phyloP scores from a whole-genome alignment of 92 coral and sea anemone species.

The Palythoa grandis region DNA sequence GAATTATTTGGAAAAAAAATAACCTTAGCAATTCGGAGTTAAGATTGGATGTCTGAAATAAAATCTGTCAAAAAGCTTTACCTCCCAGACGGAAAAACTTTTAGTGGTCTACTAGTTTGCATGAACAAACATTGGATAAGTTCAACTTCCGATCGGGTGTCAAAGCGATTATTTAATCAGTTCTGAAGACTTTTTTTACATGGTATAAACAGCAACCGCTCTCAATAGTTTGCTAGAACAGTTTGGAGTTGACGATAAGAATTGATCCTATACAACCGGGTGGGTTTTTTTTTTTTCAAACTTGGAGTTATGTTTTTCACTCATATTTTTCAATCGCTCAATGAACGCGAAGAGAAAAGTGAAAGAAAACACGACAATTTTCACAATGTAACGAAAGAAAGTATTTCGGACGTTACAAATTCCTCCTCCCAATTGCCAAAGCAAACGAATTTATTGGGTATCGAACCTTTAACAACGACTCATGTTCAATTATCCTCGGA shows the following conservation, averaged over 20 bases:
- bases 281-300: neutral
- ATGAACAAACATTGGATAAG: too few species aligned
- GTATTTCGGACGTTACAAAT: neutral
- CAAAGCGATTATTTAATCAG: neutral
- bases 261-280: neutral
- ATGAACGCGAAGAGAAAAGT: constrained; percentile 22
- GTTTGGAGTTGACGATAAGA: neutral
- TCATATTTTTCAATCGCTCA: constrained; percentile 34
- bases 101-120: too few species aligned
- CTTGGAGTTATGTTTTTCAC: constrained; percentile 23
- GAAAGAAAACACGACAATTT: neutral
- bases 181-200: neutral
- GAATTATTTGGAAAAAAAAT: too few species aligned
- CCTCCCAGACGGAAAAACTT: too few species aligned
- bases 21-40: too few species aligned
- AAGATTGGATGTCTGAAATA: too few species aligned
- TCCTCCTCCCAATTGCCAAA: neutral
- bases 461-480: neutral
- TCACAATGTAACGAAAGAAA: neutral
- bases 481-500: neutral
- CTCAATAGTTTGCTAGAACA: neutral
- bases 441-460: neutral
- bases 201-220: neutral
- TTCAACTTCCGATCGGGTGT: neutral
- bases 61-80: too few species aligned